Evolutionary conservation across 2,113 vertebrate species (phyloP).

Genomic region (Neofelis nebulosa): DNA sequence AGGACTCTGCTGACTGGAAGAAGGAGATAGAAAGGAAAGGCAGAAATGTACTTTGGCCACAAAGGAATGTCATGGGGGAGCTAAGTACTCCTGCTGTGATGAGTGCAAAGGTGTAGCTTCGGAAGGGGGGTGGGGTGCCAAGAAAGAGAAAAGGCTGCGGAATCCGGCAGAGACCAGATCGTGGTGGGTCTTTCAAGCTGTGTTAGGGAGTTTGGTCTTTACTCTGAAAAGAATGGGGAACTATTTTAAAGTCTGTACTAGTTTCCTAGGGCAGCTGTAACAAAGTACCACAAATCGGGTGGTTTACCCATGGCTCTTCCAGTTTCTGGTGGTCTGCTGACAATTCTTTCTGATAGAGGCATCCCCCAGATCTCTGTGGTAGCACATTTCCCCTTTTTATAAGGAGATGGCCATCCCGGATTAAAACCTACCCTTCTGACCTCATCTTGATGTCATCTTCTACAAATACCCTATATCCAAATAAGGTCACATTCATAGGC

Average conservation of each 20-base stretch:
- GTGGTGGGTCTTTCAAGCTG: not conserved
- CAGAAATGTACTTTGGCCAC: not conserved
- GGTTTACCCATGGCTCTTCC: not conserved
- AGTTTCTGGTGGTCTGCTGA: not conserved
- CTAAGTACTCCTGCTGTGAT: not conserved
- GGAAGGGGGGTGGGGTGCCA: accelerated
- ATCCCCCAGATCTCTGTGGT: not conserved
- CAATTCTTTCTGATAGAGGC: not conserved
- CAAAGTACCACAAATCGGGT: not conserved
- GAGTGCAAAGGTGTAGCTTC: not conserved
- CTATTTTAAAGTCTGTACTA: not conserved
- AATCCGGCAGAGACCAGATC: not conserved
- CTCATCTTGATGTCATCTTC: not conserved
- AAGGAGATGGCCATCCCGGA: not conserved
- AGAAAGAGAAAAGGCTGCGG: not conserved
- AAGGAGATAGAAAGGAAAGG: not conserved
- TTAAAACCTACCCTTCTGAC: not conserved
- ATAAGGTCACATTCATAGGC: not conserved
- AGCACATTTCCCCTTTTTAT: not conserved
- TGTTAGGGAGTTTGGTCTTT: not conserved
- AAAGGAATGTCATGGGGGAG: not conserved
- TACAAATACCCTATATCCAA: not conserved
- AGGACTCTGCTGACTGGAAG: not conserved
- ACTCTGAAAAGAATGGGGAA: not conserved
- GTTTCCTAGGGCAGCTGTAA: not conserved